Conservation (phyloP, 2,113 vertebrate species). For the Ammodytes dubius region DNA sequence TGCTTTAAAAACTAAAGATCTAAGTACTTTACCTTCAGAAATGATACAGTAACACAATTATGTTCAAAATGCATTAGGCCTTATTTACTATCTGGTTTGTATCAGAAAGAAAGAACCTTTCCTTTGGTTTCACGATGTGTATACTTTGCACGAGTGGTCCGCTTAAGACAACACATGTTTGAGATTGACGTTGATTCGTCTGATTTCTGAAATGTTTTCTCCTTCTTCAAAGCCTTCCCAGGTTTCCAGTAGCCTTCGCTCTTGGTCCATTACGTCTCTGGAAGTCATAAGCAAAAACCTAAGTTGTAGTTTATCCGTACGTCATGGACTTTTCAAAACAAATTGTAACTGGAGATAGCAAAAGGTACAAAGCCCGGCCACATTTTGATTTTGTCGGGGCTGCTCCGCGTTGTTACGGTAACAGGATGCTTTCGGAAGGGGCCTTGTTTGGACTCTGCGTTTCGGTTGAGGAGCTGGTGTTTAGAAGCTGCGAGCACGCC, state of each 20-base stretch:
- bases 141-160: conserved; percentile 15
- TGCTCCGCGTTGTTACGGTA: conserved; percentile 56
- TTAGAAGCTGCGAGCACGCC: conserved; percentile 65
- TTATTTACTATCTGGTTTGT: conserved; percentile 36
- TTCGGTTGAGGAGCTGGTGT: conserved; percentile 59
- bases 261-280: conserved; percentile 54
- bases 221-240: conserved; percentile 69
- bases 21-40: too few species aligned
- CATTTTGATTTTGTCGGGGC: conserved; percentile 38
- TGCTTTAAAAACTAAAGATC: too few species aligned
- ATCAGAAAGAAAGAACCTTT: neutral
- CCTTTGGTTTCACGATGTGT: conserved; percentile 24
- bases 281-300: conserved; percentile 64
- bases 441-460: conserved; percentile 72
- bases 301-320: conserved; percentile 71
- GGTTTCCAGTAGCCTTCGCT: conserved; percentile 68
- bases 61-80: neutral
- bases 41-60: neutral
- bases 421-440: conserved; percentile 59
- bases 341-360: conserved; percentile 73
- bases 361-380: conserved; percentile 33
- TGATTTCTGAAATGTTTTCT: conserved; percentile 49
- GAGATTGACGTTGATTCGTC: conserved; percentile 66
- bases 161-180: conserved; percentile 59
- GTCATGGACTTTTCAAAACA: conserved; percentile 82